phyloP scores from a whole-genome alignment of 2,113 vertebrate species.

The Archocentrus centrarchus region DNA sequence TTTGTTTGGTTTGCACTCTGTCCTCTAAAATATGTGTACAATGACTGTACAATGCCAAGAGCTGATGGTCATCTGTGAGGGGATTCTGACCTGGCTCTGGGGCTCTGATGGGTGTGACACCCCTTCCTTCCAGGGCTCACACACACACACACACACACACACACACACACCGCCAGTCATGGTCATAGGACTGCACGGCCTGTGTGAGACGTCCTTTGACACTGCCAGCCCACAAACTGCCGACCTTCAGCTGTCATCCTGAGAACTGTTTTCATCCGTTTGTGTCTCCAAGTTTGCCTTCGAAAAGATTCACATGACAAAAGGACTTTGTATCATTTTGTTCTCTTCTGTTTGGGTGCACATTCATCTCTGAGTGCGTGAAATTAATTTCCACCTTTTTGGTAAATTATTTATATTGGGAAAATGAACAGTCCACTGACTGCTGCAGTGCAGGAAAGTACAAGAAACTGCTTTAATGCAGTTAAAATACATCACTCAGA shows the following conservation, averaged over 20 bases:
- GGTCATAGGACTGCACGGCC: conserved; percentile 15
- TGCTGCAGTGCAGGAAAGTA: background rate
- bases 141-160: background rate
- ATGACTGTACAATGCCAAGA: background rate
- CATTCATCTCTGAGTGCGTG: background rate
- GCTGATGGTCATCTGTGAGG: background rate
- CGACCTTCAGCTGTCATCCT: conserved; percentile 31
- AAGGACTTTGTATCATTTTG: background rate
- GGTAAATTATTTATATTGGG: background rate
- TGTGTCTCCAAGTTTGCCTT: background rate
- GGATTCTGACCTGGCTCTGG: background rate
- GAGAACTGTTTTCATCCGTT: background rate
- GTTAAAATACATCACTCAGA: background rate
- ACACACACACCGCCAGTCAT: background rate
- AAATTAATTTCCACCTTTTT: background rate
- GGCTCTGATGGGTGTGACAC: background rate
- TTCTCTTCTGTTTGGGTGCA: background rate
- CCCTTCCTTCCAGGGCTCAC: background rate
- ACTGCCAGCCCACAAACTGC: background rate
- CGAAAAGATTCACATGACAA: conserved; percentile 14
- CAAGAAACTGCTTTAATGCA: background rate
- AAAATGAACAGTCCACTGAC: background rate
- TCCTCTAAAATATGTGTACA: background rate
- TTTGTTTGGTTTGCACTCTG: background rate
- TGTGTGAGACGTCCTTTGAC: background rate